Evolutionary conservation across 2,888 invertebrate genomes (phyloP), one percentile per base, ranked within the genome.

Genomic region (Scaptomyza tumidula): DNA sequence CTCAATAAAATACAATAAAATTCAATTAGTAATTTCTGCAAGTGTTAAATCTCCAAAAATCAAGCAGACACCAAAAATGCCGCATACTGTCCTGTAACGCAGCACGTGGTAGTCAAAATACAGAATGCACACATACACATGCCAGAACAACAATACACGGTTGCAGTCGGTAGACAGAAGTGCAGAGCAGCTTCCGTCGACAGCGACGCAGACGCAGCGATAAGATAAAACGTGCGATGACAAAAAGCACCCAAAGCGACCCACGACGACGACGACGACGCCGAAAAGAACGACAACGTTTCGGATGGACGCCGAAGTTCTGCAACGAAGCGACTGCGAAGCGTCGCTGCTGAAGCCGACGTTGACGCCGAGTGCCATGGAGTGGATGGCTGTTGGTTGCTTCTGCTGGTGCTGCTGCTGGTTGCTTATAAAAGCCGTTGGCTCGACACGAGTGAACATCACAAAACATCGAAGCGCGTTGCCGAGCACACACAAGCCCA

Each of bases 201-300:
- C 79, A 54, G 79, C 80, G 63, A 52, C 52, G 63, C 67, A 64
- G 71, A 79, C 68, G 62, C 70, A 69, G 72, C 77, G 75, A 87
- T 71, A 89, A 82, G 80, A 86, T 82, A 82, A 84, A 80, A 58
- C 55, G 61, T 75, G 68, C 60, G 81, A 83, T 83, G 83, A 83
- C 83, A 86, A 88, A 83, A 75, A 77, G 83, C 86, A 86, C 88
- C 83, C 88, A 82, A 71, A 85, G 88, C 83, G 75, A 55, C 24
- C 59, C 31, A 72, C 69, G 59, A 61, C 59, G 48, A 43, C 59
- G 48, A 43, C 57, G 49, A 45, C 54, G 24, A 43, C 45, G 41
- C 39, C 14, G 35, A 53, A 50, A 58, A 49, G 57, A 55, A 50
- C 19, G 68, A 19, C 33, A 11, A 44, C 63, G 55, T 55, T 45